Evolutionary conservation across 2,888 invertebrate species (phyloP), one percentile per base, ranked within the genome.

Genomic region (Scelioninae gen. 1): DNA sequence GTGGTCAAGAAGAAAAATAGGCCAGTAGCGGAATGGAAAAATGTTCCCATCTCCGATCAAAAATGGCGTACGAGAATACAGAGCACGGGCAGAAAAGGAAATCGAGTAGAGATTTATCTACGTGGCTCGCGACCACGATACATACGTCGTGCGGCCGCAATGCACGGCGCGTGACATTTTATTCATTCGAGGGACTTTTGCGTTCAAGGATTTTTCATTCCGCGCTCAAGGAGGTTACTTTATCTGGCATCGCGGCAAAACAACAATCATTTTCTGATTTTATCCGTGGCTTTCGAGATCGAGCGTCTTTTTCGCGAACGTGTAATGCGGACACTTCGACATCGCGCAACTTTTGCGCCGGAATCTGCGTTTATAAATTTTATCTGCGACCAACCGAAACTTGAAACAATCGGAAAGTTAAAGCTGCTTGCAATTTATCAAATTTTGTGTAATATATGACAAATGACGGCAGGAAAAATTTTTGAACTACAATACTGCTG

Each of bases 41-140:
- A 58, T 56, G 55, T 56, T 65, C 49, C 56, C 65, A 40, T 75
- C n/a, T 66, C 40, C 29, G 60, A 62, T 68, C 60, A 47, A 58
- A 60, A 68, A 53, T 77, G 62, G 47, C n/a, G n/a, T n/a, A n/a
- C n/a, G n/a, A n/a, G n/a, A n/a, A n/a, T n/a, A n/a, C n/a, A n/a
- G n/a, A n/a, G n/a, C n/a, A n/a, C n/a, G n/a, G n/a, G n/a, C 38
- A 56, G 51, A 23, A 31, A 58, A 56, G 56, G 56, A 72, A 65
- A 72, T 58, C 58, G 65, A 56, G 65, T 13, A 10, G 51, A 63
- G 79, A 79, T 72, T 79, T 79, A 79, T 79, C 66, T 60, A 6
- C 45, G 47, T 23, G 65, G 56, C 5, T 65, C 40, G 69, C 56
- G 40, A 55, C 51, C 58, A 68, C 77, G 77, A 62, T 53, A 43